A percentile compares a stretch with the other conserved stretches of the same genome.
These are phyloP conservation scores for Pseudochirops cupreus DNA, from an alignment of 2,797 vertebrate species.

Conservation along the genomic window DNA sequence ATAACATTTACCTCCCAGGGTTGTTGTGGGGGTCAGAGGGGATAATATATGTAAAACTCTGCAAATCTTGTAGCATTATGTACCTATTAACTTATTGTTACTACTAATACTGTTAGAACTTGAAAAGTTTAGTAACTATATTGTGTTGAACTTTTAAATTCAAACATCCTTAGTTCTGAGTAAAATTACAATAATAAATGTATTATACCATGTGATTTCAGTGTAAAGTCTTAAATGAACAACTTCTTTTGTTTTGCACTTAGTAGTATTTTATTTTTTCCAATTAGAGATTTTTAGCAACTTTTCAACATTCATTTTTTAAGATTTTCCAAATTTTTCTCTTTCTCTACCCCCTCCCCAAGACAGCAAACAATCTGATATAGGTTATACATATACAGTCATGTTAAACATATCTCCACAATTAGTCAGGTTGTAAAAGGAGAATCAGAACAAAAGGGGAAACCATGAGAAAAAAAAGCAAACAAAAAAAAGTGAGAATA, in stretches of 20 bases:
- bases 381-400: no score
- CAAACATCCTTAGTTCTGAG: not conserved
- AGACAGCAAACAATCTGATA: no score
- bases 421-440: no score
- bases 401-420: no score
- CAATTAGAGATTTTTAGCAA: no score
- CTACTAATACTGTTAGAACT: not conserved
- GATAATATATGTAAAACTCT: not conserved
- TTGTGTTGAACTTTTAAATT: not conserved
- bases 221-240: slow-evolving; percentile 18
- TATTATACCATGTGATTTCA: slow-evolving; percentile 21
- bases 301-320: no score
- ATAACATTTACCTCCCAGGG: not conserved
- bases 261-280: no score
- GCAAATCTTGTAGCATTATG: not conserved
- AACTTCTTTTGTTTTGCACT: not conserved
- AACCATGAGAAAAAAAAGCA: no score
- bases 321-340: no score
- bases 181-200: slow-evolving; percentile 6
- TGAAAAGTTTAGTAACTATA: not conserved
- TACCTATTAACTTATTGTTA: not conserved
- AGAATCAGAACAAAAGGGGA: no score
- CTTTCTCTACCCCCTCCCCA: no score
- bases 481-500: no score
- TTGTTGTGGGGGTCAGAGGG: not conserved